Base-by-base conservation (phyloP, 2,113 vertebrate species). In the Clarias macrocephalus region DNA sequence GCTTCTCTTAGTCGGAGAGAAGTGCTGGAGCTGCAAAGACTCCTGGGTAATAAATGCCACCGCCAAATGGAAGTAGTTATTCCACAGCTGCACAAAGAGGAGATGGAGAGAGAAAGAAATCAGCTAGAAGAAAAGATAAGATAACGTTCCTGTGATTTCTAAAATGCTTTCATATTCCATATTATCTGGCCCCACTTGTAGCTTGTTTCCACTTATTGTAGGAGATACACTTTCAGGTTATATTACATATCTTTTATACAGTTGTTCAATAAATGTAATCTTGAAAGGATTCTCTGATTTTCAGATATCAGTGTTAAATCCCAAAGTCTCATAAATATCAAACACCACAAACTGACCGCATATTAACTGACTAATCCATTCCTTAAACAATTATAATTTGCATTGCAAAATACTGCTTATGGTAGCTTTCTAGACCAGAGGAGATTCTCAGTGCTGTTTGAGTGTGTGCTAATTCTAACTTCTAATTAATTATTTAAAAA, bases 21-120 rank as follows among this genome's bases (percentile, higher is more conserved):
- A 97, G 90, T 99, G 96, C 94, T 99, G 97, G 87, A 99, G 96
- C 93, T 99, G 98, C 92, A 99, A 94, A 85, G 98, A 99, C 90
- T 99, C 97, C 92, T 99, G 98, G 87, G 98, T 99, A 95, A 99
- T 99, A 92, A 99, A 99, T 80, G 97, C 98, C 94, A 99, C 98
- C 1, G 97, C 97, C 95, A 99, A 96, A 94, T 99, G 97, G 94
- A 99, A 99, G 92, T 99, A 99, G 95, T 99, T 99, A 95, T 99
- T 99, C 98, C 98, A 99, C 87, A 99, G 94, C 98, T 99, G 94
- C 88, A 93, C 94, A 89, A 84, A n/a, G 68, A 48, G 70, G 68
- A 80, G 25, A 59, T 68, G 88, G 19, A 5, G 13, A 75, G 66
- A 63, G 66, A 16, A 77, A 85, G 12, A 81, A 30, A 80, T 80